Evolutionary conservation across 2,888 invertebrate species (phyloP).

Genomic region (Tricholauxania praeusta): DNA sequence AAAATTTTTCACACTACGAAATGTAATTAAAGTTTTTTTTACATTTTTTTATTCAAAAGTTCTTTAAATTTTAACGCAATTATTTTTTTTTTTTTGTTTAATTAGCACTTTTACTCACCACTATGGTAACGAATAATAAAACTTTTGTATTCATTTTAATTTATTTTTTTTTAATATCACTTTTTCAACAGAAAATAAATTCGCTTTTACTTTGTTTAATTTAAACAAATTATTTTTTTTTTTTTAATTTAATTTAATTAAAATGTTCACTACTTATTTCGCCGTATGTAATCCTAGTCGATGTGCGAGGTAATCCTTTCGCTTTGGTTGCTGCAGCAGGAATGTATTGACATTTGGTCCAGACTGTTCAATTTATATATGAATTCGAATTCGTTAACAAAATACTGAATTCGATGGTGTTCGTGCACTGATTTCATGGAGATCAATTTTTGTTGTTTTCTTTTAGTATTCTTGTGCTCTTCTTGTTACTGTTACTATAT

Average conservation of each 20-base stretch:
- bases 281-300: not conserved
- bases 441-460: constrained; percentile 35
- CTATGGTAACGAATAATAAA: constrained; percentile 53
- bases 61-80: constrained; percentile 12
- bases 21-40: too few relatives aligned
- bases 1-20: too few relatives aligned
- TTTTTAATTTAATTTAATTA: constrained; percentile 17
- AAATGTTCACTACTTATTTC: constrained; percentile 4
- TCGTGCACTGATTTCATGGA: constrained; percentile 23
- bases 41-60: too few relatives aligned
- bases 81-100: constrained; percentile 26
- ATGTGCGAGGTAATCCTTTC: constrained; percentile 55
- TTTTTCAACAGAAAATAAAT: not conserved
- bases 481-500: constrained; percentile 5
- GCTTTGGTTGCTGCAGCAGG: constrained; percentile 64
- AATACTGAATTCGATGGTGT: constrained; percentile 37
- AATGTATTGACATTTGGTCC: constrained; percentile 58
- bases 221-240: not conserved
- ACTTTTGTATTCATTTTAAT: constrained; percentile 57
- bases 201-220: not conserved
- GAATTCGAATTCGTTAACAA: constrained; percentile 29
- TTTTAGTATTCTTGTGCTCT: constrained; percentile 31
- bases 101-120: constrained; percentile 57
- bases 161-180: constrained; percentile 21
- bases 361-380: constrained; percentile 49